Conservation (phyloP, 2,888 invertebrate genomes). For the Drosophila phalerata region DNA sequence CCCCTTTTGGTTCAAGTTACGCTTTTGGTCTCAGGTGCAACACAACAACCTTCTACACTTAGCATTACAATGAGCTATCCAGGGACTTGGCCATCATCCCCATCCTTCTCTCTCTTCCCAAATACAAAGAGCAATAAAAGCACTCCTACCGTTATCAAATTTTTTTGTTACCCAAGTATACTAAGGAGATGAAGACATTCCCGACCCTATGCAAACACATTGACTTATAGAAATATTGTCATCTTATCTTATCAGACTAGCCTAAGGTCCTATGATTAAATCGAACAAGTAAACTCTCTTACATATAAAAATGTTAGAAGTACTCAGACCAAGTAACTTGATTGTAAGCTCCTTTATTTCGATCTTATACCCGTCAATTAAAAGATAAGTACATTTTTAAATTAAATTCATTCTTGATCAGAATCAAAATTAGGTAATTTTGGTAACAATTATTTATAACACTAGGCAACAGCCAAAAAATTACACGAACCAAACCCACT, state of each 20-base stretch:
- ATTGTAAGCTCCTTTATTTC: neutral
- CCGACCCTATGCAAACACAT: neutral
- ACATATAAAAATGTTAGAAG: neutral
- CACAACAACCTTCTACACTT: constrained; percentile 43
- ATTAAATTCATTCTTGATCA: no score
- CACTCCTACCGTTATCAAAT: constrained; percentile 4
- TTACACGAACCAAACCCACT: no score
- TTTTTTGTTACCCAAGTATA: constrained; percentile 3
- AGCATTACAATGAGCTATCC: constrained; percentile 22
- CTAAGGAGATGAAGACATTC: no score
- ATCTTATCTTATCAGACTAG: neutral
- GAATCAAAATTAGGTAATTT: no score
- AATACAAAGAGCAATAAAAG: constrained; percentile 27
- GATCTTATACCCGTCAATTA: no score
- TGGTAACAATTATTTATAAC: no score
- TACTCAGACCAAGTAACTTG: neutral
- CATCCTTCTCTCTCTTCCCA: neutral
- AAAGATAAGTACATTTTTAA: no score
- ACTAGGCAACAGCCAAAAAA: no score
- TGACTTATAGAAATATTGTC: neutral
- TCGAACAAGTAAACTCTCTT: neutral
- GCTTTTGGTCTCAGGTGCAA: constrained; percentile 59
- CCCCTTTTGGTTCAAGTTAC: constrained; percentile 22
- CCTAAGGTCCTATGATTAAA: neutral
- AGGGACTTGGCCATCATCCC: constrained; percentile 40